Percentiles rank a stretch among this genome's conserved stretches.
Conservation (phyloP, 2,113 vertebrate species). For the Thryonomys swinderianus region DNA sequence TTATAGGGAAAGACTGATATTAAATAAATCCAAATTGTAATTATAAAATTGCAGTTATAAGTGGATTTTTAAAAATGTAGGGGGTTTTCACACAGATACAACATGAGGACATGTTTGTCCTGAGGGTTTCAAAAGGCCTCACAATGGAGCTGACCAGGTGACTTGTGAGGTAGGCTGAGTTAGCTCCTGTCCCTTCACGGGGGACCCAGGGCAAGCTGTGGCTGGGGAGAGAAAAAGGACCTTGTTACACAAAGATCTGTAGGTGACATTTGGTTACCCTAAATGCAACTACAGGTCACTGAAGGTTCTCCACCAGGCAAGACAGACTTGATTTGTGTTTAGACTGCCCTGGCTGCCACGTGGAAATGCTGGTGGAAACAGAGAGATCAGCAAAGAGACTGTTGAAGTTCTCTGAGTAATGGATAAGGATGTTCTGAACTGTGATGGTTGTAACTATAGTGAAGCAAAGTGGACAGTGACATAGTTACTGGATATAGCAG, state of each 20-base stretch:
- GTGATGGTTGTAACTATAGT: neutral
- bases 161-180: neutral
- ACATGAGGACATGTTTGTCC: neutral
- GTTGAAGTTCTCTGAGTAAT: neutral
- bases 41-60: neutral
- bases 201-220: neutral
- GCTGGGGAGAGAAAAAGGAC: neutral
- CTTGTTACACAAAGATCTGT: neutral
- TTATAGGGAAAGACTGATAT: neutral
- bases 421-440: neutral
- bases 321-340: neutral
- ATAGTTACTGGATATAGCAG: neutral
- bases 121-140: neutral
- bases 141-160: neutral
- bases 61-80: neutral
- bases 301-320: neutral
- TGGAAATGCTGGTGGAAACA: neutral
- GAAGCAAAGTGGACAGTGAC: neutral
- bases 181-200: neutral
- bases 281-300: neutral
- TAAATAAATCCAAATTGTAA: conserved; percentile 5
- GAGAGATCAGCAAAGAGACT: neutral
- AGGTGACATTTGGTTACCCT: neutral
- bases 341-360: neutral
- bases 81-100: neutral